Conservation (phyloP, 2,888 invertebrate genomes). For the Cephus pygmeus region DNA sequence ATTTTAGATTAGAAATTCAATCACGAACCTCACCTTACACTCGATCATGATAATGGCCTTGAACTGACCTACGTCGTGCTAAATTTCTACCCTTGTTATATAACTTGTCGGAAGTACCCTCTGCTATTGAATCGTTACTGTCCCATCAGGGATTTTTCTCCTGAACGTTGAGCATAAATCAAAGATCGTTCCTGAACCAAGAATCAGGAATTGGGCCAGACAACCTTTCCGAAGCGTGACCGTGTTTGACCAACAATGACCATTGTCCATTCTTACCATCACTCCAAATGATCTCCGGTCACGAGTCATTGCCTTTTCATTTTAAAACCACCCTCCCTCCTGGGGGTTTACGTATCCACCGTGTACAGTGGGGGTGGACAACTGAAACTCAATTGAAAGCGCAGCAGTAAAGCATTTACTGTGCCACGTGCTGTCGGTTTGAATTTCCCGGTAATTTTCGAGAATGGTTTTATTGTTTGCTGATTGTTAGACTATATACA, state of each 20-base stretch:
- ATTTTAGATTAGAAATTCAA: background rate
- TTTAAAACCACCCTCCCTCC: conserved; percentile 49
- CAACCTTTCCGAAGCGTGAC: conserved; percentile 47
- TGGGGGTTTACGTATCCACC: background rate
- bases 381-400: background rate
- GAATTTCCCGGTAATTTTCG: background rate
- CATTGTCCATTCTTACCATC: conserved; percentile 50
- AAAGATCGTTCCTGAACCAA: background rate
- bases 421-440: background rate
- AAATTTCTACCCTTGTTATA: background rate
- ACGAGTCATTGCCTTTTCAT: conserved; percentile 65
- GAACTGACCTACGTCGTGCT: background rate
- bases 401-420: background rate
- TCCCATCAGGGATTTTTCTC: background rate
- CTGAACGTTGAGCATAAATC: background rate
- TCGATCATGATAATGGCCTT: background rate
- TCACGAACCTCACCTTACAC: background rate
- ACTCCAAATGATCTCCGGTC: conserved; percentile 63
- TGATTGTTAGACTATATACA: background rate
- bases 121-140: background rate
- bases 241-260: conserved; percentile 63
- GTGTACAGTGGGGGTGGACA: background rate
- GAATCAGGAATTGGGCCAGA: background rate
- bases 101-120: background rate
- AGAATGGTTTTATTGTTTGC: background rate